Base-by-base conservation (phyloP, 2,888 invertebrate genomes). In the Erpobdella octoculata region DNA sequence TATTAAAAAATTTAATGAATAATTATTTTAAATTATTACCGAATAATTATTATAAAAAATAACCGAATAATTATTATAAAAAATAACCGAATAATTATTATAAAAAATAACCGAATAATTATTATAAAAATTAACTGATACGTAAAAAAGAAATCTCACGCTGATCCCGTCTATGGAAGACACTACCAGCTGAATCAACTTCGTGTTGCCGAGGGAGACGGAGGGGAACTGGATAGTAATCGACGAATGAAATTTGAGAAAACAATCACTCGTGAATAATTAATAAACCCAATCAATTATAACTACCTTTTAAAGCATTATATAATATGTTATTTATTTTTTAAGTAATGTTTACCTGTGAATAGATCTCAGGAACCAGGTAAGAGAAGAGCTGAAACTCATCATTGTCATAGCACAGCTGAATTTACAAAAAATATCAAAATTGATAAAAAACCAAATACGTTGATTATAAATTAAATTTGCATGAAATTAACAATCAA, bases 321-420 rank as follows among this genome's bases (percentile, higher is more conserved):
- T n/a, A n/a, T n/a, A n/a, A n/a, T n/a, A n/a, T n/a, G n/a, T n/a
- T n/a, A n/a, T n/a, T n/a, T n/a, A n/a, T n/a, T n/a, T n/a, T n/a
- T n/a, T n/a, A n/a, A n/a, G n/a, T n/a, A 75, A 71, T 18, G 53
- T 78, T 76, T 78, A 84, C 83, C 84, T 91, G 92, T 80, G 89
- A 88, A 84, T 92, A 96, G 74, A 95, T 87, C 82, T 93, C 93
- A 67, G 95, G 93, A 81, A 96, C 88, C 78, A 97, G 86, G 88
- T 91, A 95, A 80, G 92, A 90, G 83, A 95, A 89, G 82, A 95
- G 87, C 80, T 89, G 88, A 67, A 91, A 89, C 25, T 69, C 69
- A 85, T 93, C 93, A 81, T 90, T 90, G 82, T 92, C 89, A 83
- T 93, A 93, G 81, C 94, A 91, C 75, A 89, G 86, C 86, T 87